phyloP scores from a whole-genome alignment of 2,113 vertebrate genomes.

The Tachuris rubrigastra region DNA sequence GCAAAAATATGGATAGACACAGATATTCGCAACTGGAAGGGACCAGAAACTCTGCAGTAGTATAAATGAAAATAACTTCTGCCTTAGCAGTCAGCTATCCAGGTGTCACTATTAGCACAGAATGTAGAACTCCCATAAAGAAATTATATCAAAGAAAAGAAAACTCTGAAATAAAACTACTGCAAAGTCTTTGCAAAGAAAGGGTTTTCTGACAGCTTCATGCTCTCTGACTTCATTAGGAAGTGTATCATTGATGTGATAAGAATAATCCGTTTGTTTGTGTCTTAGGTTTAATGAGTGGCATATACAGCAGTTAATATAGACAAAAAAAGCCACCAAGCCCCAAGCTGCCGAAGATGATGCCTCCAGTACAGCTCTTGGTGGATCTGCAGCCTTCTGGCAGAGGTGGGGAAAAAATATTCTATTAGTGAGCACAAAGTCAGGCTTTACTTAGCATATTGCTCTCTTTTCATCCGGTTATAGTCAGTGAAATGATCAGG shows the following conservation, averaged over 20 bases:
- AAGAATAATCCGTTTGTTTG: not conserved
- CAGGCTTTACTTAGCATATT: not conserved
- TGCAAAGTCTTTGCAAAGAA: not conserved
- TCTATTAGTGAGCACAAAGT: not conserved
- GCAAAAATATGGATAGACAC: not conserved
- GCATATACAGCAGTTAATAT: no score
- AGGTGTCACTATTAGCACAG: not conserved
- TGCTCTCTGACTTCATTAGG: not conserved
- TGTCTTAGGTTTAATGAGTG: not conserved
- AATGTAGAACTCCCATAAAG: not conserved
- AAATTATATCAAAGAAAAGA: not conserved
- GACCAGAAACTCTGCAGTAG: not conserved
- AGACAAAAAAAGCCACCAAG: not conserved
- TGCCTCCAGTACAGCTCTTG: not conserved
- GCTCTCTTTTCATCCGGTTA: not conserved
- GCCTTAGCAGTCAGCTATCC: not conserved
- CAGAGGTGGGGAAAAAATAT: not conserved
- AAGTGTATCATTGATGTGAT: not conserved
- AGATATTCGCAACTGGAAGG: not conserved
- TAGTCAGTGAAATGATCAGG: not conserved
- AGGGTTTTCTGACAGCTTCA: not conserved
- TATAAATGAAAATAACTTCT: not conserved
- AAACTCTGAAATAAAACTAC: not conserved
- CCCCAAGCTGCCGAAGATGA: not conserved
- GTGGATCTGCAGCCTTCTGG: rapidly evolving